Percentiles rank a stretch among this genome's conserved stretches.
These are phyloP conservation scores for Callithrix jacchus DNA, from an alignment of 2,113 vertebrate species.

Conservation along the genomic window DNA sequence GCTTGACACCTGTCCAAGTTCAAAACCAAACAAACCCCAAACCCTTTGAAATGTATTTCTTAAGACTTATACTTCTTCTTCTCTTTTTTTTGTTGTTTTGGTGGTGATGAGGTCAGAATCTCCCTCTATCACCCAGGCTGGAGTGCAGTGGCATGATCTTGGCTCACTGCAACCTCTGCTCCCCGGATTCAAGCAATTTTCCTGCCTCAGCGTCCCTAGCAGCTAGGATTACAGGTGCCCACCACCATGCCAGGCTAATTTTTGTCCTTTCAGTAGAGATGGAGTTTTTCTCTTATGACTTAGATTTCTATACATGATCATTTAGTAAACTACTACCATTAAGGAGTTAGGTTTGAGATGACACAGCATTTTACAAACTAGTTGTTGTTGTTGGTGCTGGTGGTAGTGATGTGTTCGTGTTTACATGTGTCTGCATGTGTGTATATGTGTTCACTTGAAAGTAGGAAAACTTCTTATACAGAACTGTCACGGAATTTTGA, in stretches of 20 bases:
- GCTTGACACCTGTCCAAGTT: too few species aligned
- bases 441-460: constrained; percentile 5
- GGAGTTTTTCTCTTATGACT: background rate
- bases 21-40: background rate
- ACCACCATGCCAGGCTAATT: too few species aligned
- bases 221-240: too few species aligned
- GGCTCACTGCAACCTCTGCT: too few species aligned
- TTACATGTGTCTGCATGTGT: background rate
- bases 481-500: constrained; percentile 84
- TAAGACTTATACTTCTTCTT: background rate
- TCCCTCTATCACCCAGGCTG: too few species aligned
- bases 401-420: background rate
- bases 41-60: background rate
- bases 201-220: too few species aligned
- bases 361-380: background rate
- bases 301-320: background rate
- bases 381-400: background rate
- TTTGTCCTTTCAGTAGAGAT: too few species aligned
- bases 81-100: too few species aligned
- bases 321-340: background rate
- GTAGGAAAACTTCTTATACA: constrained; percentile 80
- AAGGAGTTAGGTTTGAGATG: background rate
- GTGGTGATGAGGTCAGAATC: too few species aligned
- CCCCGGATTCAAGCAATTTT: too few species aligned
- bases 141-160: too few species aligned